Conservation (phyloP, 2,888 invertebrate genomes). For the Microctonus hyperodae region DNA sequence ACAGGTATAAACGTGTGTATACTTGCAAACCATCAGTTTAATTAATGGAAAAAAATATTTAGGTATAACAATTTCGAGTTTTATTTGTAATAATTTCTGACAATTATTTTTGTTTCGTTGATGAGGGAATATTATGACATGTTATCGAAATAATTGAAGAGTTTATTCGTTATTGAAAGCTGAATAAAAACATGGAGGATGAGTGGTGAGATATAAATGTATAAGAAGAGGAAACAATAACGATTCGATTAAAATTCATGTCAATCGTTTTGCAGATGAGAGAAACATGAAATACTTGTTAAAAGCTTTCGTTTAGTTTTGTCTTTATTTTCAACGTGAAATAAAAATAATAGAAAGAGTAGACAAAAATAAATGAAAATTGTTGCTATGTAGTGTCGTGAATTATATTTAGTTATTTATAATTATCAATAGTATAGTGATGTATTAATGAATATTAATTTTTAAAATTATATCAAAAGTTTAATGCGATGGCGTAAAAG, state of each 20-base stretch:
- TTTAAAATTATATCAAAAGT: neutral
- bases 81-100: too few species aligned
- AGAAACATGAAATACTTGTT: slow-evolving; percentile 7
- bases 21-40: too few species aligned
- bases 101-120: too few species aligned
- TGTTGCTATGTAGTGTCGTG: neutral
- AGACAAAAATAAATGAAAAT: neutral
- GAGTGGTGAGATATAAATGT: too few species aligned
- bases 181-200: neutral
- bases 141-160: too few species aligned
- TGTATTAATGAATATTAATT: neutral
- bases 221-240: slow-evolving; percentile 2
- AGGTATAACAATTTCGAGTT: too few species aligned
- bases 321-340: neutral
- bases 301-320: neutral
- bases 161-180: too few species aligned
- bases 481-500: too few species aligned
- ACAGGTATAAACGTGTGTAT: too few species aligned
- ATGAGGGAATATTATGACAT: too few species aligned
- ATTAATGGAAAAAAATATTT: too few species aligned
- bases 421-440: neutral
- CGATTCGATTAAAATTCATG: neutral
- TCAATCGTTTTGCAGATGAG: neutral
- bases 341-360: neutral
- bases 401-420: neutral